Conservation (phyloP, 1,140 invertebrate genomes). For the Habropoda laboriosa region DNA sequence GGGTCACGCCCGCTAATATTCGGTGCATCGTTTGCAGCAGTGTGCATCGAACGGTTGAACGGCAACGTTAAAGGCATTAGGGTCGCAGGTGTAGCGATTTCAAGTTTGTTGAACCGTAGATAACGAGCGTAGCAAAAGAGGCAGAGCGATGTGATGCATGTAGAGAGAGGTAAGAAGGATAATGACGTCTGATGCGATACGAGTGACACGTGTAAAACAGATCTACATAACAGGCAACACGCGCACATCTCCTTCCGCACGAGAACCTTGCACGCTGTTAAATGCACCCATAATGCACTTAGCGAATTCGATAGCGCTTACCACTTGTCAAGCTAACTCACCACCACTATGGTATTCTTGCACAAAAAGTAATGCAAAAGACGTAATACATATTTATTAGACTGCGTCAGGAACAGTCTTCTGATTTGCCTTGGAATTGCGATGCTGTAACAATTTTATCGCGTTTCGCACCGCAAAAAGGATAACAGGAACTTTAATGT, state of each 20-base stretch:
- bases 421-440: too few species aligned
- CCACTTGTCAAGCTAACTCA: neutral
- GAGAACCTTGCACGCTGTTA: neutral
- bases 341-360: too few species aligned
- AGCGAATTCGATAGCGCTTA: neutral
- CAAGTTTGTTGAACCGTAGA: constrained; percentile 62
- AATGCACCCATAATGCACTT: constrained; percentile 26
- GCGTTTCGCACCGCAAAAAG: too few species aligned
- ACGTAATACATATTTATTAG: too few species aligned
- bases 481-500: too few species aligned
- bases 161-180: constrained; percentile 43
- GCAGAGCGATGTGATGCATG: neutral
- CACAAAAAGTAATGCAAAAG: too few species aligned
- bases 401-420: too few species aligned
- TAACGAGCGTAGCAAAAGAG: constrained; percentile 48
- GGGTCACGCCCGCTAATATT: constrained; percentile 24
- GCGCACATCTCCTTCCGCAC: neutral
- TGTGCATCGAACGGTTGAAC: constrained; percentile 1
- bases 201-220: constrained; percentile 62
- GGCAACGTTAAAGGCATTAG: constrained; percentile 53
- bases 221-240: constrained; percentile 26
- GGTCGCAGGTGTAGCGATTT: constrained; percentile 58
- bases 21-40: neutral
- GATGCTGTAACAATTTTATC: too few species aligned
- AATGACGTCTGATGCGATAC: constrained; percentile 67